Evolutionary conservation across 2,797 vertebrate genomes (phyloP).

Genomic region (Xenentodon cancila): DNA sequence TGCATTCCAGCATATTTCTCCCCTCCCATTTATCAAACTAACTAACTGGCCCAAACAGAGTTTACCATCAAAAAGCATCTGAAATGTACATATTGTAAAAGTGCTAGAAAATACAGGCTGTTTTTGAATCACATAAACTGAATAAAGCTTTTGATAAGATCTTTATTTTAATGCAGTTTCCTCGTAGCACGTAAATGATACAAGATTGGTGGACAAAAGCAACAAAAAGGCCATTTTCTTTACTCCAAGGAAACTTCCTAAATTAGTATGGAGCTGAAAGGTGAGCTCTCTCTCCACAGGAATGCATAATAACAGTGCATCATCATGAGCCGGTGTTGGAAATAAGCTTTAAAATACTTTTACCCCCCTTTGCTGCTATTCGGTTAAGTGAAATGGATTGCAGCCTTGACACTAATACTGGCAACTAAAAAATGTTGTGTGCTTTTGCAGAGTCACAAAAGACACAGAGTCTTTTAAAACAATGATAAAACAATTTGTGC

Average conservation of each 20-base stretch:
- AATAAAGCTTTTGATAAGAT: constrained; percentile 28
- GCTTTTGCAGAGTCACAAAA: neutral
- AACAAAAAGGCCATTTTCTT: constrained; percentile 56
- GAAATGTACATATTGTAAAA: constrained; percentile 7
- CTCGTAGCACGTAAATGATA: constrained; percentile 42
- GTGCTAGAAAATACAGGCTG: constrained; percentile 46
- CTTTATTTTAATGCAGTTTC: constrained; percentile 28
- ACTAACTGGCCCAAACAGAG: too few relatives aligned
- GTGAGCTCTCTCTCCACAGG: constrained; percentile 65
- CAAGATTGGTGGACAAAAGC: constrained; percentile 27
- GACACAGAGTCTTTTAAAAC: neutral
- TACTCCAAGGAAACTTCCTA: constrained; percentile 31
- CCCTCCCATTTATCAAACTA: neutral
- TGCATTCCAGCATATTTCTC: neutral
- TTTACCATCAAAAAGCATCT: constrained; percentile 6
- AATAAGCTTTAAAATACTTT: constrained; percentile 1
- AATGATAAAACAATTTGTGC: neutral
- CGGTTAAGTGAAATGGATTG: neutral
- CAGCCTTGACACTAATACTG: neutral
- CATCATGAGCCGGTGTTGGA: constrained; percentile 27
- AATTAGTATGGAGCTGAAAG: constrained; percentile 58
- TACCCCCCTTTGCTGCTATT: neutral
- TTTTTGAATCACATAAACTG: neutral
- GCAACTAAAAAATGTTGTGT: neutral
- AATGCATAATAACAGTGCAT: constrained; percentile 64